These are phyloP conservation scores for Ommatoiulus sabulosus DNA, from an alignment of 2,888 invertebrate genomes.

Conservation along the genomic window DNA sequence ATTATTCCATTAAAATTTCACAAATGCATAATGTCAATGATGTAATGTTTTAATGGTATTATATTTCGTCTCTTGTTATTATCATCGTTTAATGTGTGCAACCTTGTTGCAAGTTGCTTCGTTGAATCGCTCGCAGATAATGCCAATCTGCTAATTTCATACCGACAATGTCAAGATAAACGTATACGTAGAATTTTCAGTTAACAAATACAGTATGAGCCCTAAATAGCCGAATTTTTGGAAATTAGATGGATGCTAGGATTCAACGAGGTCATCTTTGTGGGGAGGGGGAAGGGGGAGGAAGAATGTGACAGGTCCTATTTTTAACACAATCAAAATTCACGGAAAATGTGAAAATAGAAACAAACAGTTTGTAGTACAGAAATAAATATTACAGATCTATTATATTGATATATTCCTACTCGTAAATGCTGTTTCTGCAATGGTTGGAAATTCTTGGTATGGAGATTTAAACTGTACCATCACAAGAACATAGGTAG, in stretches of 20 bases:
- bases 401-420: too few species aligned
- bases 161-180: too few species aligned
- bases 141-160: not conserved
- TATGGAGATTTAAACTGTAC: constrained; percentile 48
- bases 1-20: not conserved
- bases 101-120: not conserved
- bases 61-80: not conserved
- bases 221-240: not conserved
- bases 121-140: not conserved
- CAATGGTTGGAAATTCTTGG: not conserved
- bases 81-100: not conserved
- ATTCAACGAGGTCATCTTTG: not conserved
- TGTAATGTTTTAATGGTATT: not conserved
- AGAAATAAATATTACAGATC: too few species aligned
- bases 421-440: too few species aligned
- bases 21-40: not conserved
- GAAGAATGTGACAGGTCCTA: too few species aligned
- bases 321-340: too few species aligned
- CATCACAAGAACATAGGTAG: constrained; percentile 52
- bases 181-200: too few species aligned
- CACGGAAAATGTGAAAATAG: too few species aligned
- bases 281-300: not conserved
- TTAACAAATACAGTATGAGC: too few species aligned
- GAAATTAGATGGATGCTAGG: not conserved
- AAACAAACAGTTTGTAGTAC: too few species aligned